Conservation (phyloP, 2,888 invertebrate species). For the Ditula angustiorana region DNA sequence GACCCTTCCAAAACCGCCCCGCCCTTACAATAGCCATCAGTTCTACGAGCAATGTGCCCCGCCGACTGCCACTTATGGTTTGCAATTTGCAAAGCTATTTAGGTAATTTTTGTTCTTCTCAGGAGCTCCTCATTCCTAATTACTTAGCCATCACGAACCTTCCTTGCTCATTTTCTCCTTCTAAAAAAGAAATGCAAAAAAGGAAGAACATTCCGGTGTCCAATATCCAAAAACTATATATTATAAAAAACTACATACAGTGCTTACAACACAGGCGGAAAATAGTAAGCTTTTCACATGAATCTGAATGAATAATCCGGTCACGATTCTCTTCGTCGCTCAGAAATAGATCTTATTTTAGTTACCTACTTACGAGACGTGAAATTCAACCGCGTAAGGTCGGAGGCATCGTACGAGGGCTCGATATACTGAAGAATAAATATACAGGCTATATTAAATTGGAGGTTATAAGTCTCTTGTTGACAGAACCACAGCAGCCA, state of each 20-base stretch:
- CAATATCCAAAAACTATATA: no score
- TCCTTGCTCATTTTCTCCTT: no score
- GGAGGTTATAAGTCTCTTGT: not conserved
- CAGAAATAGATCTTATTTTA: constrained; percentile 23
- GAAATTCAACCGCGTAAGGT: constrained; percentile 3
- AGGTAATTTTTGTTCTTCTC: no score
- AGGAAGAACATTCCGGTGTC: no score
- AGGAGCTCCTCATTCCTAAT: no score
- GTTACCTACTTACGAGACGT: constrained; percentile 16
- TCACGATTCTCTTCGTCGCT: constrained; percentile 21
- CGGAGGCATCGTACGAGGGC: not conserved
- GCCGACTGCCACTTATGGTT: no score
- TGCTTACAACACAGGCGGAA: not conserved
- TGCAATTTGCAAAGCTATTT: no score
- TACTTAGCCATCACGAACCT: no score
- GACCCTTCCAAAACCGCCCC: no score
- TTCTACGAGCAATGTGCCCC: no score
- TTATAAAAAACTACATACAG: not conserved
- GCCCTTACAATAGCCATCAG: no score
- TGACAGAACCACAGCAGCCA: not conserved
- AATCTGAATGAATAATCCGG: constrained; percentile 14
- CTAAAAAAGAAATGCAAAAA: no score
- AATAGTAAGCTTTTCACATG: not conserved
- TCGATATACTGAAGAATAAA: not conserved
- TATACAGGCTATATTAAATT: not conserved